Evolutionary conservation across 2,797 vertebrate species (phyloP), one percentile per base, ranked within the genome.

Genomic region (Pseudochaenichthys georgianus): DNA sequence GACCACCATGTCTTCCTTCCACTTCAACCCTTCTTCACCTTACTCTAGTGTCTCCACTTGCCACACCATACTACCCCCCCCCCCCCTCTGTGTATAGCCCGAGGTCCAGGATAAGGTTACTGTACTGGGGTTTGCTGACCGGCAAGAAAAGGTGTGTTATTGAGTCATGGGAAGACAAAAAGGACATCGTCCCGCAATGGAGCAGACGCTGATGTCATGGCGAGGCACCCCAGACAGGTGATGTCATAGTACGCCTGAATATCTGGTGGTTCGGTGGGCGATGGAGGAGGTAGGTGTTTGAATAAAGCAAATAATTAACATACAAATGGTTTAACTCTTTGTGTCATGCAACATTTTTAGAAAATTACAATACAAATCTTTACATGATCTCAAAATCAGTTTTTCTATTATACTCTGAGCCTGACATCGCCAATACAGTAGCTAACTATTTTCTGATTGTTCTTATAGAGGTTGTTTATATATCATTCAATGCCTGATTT

Each of bases 131-230:
- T 73, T 28, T 34, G 42, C 67, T 71, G 86, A 76, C 52, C 68
- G 3, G 16, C 52, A 75, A 66, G 65, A 81, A 72, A 60, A 54
- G 69, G 62, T 73, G 61, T 62, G 34, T 77, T 82, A 70, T 78
- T 86, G 67, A 70, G 74, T 84, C 81, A 84, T 3, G 38, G 13
- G 77, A 73, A 47, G 28, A 81, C 64, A 78, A 63, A 84, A 38
- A 38, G 34, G 75, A 75, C 74, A 75, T 77, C 75, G 34, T 74
- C 68, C 79, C 7, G 50, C n/a, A 52, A 77, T 60, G 80, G 21
- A 51, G 67, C 61, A 90, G 87, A 88, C 78, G 2, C 66, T 93
- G 90, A 93, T 90, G 88, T 90, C 84, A 92, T 86, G 59, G 73
- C 42, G 59, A 77, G 77, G 82, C 68, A 64, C 81, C 68, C 61